phyloP scores from a whole-genome alignment of 1,140 invertebrate genomes.

The Ylistrum balloti region DNA sequence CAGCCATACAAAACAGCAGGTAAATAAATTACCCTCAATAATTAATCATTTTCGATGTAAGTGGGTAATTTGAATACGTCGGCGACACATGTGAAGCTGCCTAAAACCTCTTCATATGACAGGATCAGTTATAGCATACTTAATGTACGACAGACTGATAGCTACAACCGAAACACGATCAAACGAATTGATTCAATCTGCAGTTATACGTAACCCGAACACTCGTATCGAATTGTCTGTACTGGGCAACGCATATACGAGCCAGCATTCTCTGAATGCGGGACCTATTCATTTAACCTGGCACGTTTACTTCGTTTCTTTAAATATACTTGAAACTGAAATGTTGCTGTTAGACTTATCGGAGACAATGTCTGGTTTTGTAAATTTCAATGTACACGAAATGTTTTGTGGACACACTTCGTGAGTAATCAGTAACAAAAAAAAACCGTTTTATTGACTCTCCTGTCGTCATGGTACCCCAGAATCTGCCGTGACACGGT shows the following conservation, averaged over 20 bases:
- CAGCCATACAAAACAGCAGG: not conserved
- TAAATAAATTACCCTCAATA: conserved; percentile 12
- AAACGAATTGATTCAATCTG: not conserved
- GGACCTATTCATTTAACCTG: not conserved
- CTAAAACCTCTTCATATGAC: conserved; percentile 2
- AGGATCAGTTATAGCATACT: conserved; percentile 21
- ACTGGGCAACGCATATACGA: conserved; percentile 6
- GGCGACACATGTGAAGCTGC: conserved; percentile 36
- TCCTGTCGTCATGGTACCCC: not conserved
- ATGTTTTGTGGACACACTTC: not conserved
- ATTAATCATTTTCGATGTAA: conserved; percentile 29
- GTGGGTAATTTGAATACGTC: conserved; percentile 26
- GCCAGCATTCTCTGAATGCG: not conserved
- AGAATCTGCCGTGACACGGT: not conserved
- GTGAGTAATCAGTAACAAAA: not conserved
- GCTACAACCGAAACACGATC: conserved; percentile 18
- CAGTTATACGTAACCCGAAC: not conserved
- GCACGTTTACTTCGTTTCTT: not conserved
- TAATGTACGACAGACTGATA: conserved; percentile 20
- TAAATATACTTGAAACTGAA: not conserved
- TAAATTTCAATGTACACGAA: not conserved
- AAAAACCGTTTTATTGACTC: not conserved
- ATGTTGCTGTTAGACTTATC: not conserved
- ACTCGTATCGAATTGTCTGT: conserved; percentile 1
- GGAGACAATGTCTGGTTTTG: not conserved